A percentile compares a stretch with the other conserved stretches of the same genome.
Conservation (phyloP, 2,113 vertebrate species). For the Notarius lentiginosus region DNA sequence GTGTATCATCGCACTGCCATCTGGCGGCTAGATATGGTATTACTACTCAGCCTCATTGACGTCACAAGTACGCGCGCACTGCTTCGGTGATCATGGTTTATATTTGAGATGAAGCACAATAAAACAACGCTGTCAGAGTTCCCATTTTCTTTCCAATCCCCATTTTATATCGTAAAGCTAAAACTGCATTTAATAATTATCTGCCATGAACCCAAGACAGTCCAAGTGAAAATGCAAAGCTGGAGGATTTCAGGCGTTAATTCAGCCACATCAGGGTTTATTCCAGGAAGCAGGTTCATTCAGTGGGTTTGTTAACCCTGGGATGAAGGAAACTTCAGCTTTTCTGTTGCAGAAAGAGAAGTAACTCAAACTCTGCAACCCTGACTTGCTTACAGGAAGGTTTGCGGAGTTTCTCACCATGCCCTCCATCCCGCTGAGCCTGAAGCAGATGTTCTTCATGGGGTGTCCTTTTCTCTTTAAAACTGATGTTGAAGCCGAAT, state of each 20-base stretch:
- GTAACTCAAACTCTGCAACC: too few species aligned
- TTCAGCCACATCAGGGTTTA: background rate
- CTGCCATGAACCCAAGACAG: background rate
- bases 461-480: too few species aligned
- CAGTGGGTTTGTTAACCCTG: too few species aligned
- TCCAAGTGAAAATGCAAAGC: background rate
- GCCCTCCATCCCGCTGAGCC: too few species aligned
- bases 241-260: background rate
- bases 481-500: too few species aligned
- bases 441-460: too few species aligned
- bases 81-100: too few species aligned
- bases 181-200: background rate
- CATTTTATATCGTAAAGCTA: background rate
- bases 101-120: background rate
- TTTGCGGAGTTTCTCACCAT: too few species aligned
- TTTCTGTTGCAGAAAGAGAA: too few species aligned
- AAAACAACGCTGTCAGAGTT: background rate
- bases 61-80: background rate
- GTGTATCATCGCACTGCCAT: background rate
- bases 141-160: background rate
- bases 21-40: background rate
- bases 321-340: too few species aligned
- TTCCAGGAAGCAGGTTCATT: too few species aligned
- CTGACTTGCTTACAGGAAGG: too few species aligned
- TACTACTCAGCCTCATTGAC: background rate